Evolutionary conservation across 1,140 invertebrate genomes (phyloP).

Genomic region (Papilio xuthus): DNA sequence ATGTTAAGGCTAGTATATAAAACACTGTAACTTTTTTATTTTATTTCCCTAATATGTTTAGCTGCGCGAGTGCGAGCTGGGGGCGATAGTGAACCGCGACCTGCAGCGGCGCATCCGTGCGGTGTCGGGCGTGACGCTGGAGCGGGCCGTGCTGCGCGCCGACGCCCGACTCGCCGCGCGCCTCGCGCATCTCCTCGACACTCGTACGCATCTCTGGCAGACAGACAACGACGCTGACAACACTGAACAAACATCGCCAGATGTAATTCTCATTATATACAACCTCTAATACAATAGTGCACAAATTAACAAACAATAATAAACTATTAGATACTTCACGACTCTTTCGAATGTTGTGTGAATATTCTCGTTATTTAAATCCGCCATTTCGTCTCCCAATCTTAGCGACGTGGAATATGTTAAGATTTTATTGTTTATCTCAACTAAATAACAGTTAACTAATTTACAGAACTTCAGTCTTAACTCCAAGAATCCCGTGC

Average conservation of each 20-base stretch:
- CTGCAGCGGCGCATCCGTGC: conserved; percentile 95
- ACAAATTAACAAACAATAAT: too few species aligned
- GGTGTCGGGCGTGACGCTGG: conserved; percentile 95
- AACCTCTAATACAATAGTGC: neutral
- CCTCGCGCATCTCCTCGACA: conserved; percentile 97
- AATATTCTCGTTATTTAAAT: too few species aligned
- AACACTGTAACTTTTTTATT: too few species aligned
- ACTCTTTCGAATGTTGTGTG: too few species aligned
- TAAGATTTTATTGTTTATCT: too few species aligned
- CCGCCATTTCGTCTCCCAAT: too few species aligned
- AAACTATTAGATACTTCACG: neutral
- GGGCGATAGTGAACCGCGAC: conserved; percentile 97
- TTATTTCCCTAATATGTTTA: conserved; percentile 61
- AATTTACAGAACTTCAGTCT: conserved; percentile 86
- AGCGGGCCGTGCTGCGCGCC: conserved; percentile 94
- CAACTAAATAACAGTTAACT: neutral
- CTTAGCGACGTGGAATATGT: too few species aligned
- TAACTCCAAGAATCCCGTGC: conserved; percentile 95
- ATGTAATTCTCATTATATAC: conserved; percentile 25
- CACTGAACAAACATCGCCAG: conserved; percentile 12
- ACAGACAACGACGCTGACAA: conserved; percentile 76
- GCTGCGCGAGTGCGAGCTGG: conserved; percentile 95
- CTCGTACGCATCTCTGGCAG: conserved; percentile 91
- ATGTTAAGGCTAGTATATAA: too few species aligned
- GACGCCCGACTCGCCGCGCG: conserved; percentile 97